Evolutionary conservation across 1,140 invertebrate genomes (phyloP), one percentile per base, ranked within the genome.

Genomic region (Nebria ingens): DNA sequence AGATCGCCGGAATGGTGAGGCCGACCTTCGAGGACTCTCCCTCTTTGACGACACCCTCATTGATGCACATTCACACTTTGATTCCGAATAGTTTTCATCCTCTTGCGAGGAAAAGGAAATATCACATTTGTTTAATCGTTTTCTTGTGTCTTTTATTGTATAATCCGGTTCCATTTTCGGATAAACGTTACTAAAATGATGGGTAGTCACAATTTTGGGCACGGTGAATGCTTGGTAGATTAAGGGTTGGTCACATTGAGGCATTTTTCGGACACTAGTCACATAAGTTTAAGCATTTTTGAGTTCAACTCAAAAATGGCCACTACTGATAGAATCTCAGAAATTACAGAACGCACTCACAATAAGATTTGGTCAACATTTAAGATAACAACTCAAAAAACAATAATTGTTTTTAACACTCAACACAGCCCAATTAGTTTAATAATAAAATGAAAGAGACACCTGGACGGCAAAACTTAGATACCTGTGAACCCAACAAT

Each of bases 1-100:
- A 0, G 69, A 65, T 6, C 65, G 64, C 15, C 63, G 54, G 0
- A 63, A 59, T 13, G 66, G 58, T n/a, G 62, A 61, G 13, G 53
- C 54, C 25, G 61, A 62, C 15, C 61, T 56, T 19, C 64, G 54
- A 9, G 62, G 60, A 56, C 60, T 61, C 22, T 65, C 58, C 6
- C 65, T 59, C 1, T 56, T 55, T 2, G 51, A 52, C 3, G 40
- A 45, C 40, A 45, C 17, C 40, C 40, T 9, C 40, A 17, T 45
- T 12, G 40, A 17, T 11, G 9, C 6, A 45, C 9, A 3, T 6
- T 34, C 25, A 34, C 25, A 34, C 6, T n/a, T 34, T 6, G 25
- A 34, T n/a, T n/a, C n/a, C 6, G 25, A 34, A 34, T 9, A 34
- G 6, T n/a, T n/a, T 34, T 34, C 6, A 34, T 34, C 25, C 6